These are phyloP conservation scores for Chelon labrosus DNA, from an alignment of 2,797 vertebrate species.

Conservation along the genomic window DNA sequence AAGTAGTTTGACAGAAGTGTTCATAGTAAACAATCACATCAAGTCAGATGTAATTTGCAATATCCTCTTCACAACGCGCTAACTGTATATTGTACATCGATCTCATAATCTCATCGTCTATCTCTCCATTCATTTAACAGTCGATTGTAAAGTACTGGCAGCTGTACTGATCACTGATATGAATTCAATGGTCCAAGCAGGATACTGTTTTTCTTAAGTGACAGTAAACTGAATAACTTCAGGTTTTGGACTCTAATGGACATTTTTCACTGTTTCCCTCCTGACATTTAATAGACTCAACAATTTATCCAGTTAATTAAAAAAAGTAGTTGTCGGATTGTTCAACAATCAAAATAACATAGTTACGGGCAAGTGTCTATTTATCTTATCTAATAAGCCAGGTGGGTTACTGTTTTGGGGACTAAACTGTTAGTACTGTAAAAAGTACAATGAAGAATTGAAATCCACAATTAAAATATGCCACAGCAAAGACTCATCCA, in stretches of 20 bases:
- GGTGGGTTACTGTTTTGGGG: constrained; percentile 3
- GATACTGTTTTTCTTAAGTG: not conserved
- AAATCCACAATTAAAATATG: constrained; percentile 12
- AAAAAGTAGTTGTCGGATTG: not conserved
- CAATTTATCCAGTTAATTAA: not conserved
- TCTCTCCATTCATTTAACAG: constrained; percentile 2
- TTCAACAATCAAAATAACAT: not conserved
- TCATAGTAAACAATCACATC: constrained; percentile 25
- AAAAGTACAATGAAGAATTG: not conserved
- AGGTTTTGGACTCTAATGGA: not conserved
- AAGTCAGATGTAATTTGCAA: constrained; percentile 29
- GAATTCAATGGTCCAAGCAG: too few relatives aligned
- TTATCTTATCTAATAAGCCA: not conserved
- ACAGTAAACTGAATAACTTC: not conserved
- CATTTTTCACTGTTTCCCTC: not conserved
- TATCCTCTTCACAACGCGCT: not conserved
- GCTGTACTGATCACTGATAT: not conserved
- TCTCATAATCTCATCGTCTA: constrained; percentile 3
- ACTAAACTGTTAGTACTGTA: not conserved
- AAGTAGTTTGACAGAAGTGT: not conserved
- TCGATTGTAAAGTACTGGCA: not conserved
- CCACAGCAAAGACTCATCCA: constrained; percentile 3
- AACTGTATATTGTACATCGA: constrained; percentile 2
- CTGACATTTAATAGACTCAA: not conserved
- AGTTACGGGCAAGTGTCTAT: not conserved